A percentile compares a stretch with the other conserved stretches of the same genome.
phyloP scores from a whole-genome alignment of 2,888 invertebrate genomes.

The Tenodera sinensis region DNA sequence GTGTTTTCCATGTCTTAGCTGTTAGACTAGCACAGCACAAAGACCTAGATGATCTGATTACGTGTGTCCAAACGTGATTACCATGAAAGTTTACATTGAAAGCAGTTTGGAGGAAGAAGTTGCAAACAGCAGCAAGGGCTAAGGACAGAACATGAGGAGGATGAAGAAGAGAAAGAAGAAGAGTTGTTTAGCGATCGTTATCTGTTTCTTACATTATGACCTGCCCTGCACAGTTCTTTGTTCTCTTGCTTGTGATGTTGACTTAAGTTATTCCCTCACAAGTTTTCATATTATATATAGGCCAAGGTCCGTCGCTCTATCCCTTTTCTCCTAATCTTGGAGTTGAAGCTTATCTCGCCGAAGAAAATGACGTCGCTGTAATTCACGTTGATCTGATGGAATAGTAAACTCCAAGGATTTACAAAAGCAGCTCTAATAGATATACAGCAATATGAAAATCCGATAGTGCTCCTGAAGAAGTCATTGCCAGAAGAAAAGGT shows the following conservation, averaged over 20 bases:
- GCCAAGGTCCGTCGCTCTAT: slow-evolving; percentile 1
- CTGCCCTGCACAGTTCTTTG: slow-evolving; percentile 8
- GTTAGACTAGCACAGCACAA: not conserved
- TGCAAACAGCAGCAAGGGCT: not conserved
- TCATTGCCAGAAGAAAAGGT: not conserved
- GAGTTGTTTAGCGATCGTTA: not conserved
- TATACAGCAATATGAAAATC: not conserved
- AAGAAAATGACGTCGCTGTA: not conserved
- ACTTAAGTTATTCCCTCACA: not conserved
- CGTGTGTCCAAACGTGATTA: slow-evolving; percentile 3
- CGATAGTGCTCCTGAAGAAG: not conserved
- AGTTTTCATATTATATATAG: slow-evolving; percentile 14
- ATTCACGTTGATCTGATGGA: not conserved
- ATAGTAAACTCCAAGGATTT: not conserved
- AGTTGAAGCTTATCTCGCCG: not conserved
- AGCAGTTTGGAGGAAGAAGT: slow-evolving; percentile 1
- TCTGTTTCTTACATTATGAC: slow-evolving; percentile 9
- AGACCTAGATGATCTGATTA: slow-evolving; percentile 18
- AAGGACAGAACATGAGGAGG: not conserved
- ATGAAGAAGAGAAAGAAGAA: not conserved
- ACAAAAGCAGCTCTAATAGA: not conserved
- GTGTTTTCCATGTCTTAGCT: not conserved
- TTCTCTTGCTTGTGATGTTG: slow-evolving; percentile 1
- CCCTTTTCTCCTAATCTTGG: not conserved
- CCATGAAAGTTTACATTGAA: slow-evolving; percentile 18